Conservation (phyloP, 1,140 invertebrate genomes). For the Brachionus paranguensis region DNA sequence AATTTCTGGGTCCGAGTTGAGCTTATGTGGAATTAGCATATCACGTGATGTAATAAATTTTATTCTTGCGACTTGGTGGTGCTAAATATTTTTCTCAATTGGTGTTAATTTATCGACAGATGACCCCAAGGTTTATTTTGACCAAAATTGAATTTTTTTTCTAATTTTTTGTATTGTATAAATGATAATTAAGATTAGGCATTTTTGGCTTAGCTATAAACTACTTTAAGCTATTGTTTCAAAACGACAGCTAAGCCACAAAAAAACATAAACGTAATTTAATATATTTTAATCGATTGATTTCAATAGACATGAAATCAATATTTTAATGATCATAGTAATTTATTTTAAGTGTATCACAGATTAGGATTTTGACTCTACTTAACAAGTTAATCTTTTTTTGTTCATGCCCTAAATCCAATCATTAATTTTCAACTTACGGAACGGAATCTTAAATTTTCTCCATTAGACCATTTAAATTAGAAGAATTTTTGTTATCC, state of each 20-base stretch:
- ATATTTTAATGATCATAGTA: slow-evolving; percentile 30
- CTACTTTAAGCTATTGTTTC: slow-evolving; percentile 22
- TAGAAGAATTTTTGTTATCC: neutral
- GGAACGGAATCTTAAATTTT: neutral
- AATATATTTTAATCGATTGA: slow-evolving; percentile 31
- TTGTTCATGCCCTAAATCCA: neutral
- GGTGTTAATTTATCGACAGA: neutral
- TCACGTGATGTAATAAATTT: neutral
- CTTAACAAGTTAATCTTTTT: slow-evolving; percentile 31
- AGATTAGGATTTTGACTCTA: slow-evolving; percentile 30
- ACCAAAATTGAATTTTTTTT: neutral
- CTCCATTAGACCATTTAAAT: neutral
- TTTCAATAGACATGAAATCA: slow-evolving; percentile 34
- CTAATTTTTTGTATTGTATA: neutral
- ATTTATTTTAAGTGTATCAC: slow-evolving; percentile 32
- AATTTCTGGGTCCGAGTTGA: neutral
- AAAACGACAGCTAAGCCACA: neutral
- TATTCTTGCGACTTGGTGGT: neutral
- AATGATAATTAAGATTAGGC: slow-evolving; percentile 29
- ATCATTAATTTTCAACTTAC: neutral
- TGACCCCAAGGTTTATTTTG: neutral
- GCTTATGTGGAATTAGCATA: neutral
- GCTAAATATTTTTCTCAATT: neutral
- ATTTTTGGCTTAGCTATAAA: neutral
- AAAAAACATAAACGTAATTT: neutral